Percentiles rank a stretch among this genome's conserved stretches.
Evolutionary conservation across 2,888 invertebrate genomes (phyloP).

Genomic region (Lithophane ornitopus): DNA sequence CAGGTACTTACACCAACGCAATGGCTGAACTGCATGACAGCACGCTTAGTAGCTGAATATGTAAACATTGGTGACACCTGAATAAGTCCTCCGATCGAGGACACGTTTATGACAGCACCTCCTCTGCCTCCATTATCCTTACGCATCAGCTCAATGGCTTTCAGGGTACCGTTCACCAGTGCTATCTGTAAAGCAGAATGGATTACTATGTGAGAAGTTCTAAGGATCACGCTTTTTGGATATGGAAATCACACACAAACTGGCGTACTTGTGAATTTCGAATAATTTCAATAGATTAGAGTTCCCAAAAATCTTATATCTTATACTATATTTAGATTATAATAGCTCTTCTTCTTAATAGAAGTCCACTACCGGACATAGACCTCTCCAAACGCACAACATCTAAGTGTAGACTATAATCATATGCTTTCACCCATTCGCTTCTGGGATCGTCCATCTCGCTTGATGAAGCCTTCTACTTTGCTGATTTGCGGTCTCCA

Average conservation of each 20-base stretch:
- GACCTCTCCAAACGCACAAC: too few species aligned
- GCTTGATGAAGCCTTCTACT: not conserved
- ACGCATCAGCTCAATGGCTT: slow-evolving; percentile 72
- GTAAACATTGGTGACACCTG: slow-evolving; percentile 58
- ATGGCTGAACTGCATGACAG: slow-evolving; percentile 72
- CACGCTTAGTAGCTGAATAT: slow-evolving; percentile 71
- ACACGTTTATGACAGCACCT: slow-evolving; percentile 72
- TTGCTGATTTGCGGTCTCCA: not conserved
- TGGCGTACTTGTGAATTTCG: not conserved
- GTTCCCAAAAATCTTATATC: too few species aligned
- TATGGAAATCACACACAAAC: not conserved
- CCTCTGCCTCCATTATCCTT: slow-evolving; percentile 71
- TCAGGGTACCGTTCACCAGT: slow-evolving; percentile 68
- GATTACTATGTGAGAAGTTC: not conserved
- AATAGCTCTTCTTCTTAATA: too few species aligned
- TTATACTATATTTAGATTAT: too few species aligned
- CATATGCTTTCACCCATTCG: not conserved
- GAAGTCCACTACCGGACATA: too few species aligned
- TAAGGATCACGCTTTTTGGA: not conserved
- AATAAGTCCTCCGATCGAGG: slow-evolving; percentile 68
- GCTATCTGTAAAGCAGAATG: slow-evolving; percentile 64
- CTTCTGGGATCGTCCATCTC: not conserved
- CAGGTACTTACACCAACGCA: slow-evolving; percentile 69
- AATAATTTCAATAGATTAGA: not conserved
- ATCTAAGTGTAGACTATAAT: not conserved